Evolutionary conservation across 2,113 vertebrate genomes (phyloP), one percentile per base, ranked within the genome.

Genomic region (Cricetomys ansorgei): DNA sequence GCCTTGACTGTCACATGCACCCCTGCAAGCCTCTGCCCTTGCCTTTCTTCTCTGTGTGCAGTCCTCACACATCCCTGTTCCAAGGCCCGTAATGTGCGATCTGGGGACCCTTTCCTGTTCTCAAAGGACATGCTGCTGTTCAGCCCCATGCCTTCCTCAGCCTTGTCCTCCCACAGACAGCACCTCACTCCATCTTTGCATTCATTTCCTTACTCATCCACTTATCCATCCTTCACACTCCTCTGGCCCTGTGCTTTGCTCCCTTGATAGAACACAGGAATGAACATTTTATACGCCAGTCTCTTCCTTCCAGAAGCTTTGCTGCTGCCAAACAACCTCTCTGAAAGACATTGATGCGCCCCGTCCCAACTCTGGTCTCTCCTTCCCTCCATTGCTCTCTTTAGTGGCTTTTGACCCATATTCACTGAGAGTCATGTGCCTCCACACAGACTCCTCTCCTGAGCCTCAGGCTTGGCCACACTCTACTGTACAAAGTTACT

Each of bases 141-240:
- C 34, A 57, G 37, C 53, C 77, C 45, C 19, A 25, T 55, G 10
- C 50, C 50, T 5, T 80, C 19, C 4, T 4, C 34, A 57, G 9
- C 21, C 7, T 57, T 0, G 23, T n/a, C n/a, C 1, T 80, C 21
- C 67, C 53, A 57, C 9, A 80, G 31, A n/a, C 1, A 7, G 21
- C 37, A 5, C 10, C 23, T 48, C 12, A 16, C 12, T 29, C 5
- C 7, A 75, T 45, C 23, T 45, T 15, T 29, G 43, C 1, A 80
- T 57, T 34, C 11, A 57, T 57, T 16, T 2, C 13, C 0, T n/a
- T n/a, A 16, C 0, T 21, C 5, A 37, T n/a, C 19, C 11, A 79
- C 34, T 34, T 4, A 55, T 23, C 50, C 0, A 21, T 37, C 76
- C 9, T 37, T 34, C 50, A n/a, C n/a, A n/a, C n/a, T 53, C 31